Conservation (phyloP, 2,113 vertebrate species). For the Tympanuchus pallidicinctus region DNA sequence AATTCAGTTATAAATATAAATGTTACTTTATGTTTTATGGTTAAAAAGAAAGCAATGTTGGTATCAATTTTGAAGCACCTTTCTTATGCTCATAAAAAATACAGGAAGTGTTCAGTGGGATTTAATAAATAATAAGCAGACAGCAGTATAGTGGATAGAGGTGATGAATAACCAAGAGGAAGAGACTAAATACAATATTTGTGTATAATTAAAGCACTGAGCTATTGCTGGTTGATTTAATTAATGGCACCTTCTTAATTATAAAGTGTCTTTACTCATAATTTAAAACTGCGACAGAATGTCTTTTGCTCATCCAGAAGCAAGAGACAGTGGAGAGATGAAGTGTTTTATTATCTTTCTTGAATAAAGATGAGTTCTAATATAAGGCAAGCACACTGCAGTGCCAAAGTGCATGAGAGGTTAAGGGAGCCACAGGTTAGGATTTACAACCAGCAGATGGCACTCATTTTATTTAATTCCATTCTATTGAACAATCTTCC, state of each 20-base stretch:
- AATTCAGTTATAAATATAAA: constrained; percentile 70
- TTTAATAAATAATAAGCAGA: constrained; percentile 74
- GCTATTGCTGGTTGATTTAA: constrained; percentile 68
- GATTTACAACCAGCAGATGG: constrained; percentile 66
- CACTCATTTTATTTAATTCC: constrained; percentile 67
- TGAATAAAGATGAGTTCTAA: constrained; percentile 64
- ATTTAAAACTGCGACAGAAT: constrained; percentile 54
- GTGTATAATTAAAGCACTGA: constrained; percentile 67
- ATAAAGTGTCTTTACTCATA: constrained; percentile 69
- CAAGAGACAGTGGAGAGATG: constrained; percentile 46
- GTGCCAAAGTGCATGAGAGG: constrained; percentile 26
- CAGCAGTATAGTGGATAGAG: constrained; percentile 59
- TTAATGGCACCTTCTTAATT: constrained; percentile 72
- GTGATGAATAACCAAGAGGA: constrained; percentile 71
- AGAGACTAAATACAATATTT: constrained; percentile 71
- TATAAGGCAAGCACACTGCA: neutral
- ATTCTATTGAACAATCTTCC: neutral
- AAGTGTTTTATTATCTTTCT: constrained; percentile 58
- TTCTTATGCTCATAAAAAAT: constrained; percentile 66
- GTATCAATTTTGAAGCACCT: constrained; percentile 65
- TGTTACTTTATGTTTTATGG: constrained; percentile 58
- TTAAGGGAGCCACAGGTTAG: constrained; percentile 8
- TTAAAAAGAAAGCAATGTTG: constrained; percentile 54
- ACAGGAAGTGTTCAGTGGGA: constrained; percentile 47
- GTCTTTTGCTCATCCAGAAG: constrained; percentile 53